Evolutionary conservation across 2,113 vertebrate genomes (phyloP), one percentile per base, ranked within the genome.

Genomic region (Edolisoma coerulescens): DNA sequence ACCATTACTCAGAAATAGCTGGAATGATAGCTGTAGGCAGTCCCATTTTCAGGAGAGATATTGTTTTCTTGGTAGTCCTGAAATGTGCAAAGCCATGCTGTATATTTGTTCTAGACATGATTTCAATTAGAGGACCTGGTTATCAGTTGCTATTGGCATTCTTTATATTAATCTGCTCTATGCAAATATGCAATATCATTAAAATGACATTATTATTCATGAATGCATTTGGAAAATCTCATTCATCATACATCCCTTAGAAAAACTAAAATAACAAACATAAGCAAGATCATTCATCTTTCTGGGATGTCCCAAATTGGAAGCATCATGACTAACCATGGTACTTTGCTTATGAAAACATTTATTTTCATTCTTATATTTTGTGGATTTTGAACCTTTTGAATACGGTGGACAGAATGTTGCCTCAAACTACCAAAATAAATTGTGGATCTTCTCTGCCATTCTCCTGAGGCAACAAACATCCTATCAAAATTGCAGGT

Each of bases 201-300:
- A 92, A 97, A 97, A 61, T 84, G 10, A 84, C 23, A 87, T 96
- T 96, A 83, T 89, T 96, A 97, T 96, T 95, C 91, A 95, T 87
- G 84, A 95, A 96, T 93, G 32, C 12, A 59, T 93, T 97, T 90
- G 83, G 53, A 90, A 97, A 84, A 94, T 90, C 80, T 96, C 84
- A 92, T 96, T 95, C 84, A 91, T 93, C 87, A 79, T 92, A 90
- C 93, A 93, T 94, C 92, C 78, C 59, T 88, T 77, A 80, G 71
- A 85, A 96, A 95, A 96, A 88, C 87, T 96, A 95, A 97, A 97
- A 96, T 81, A 97, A 96, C 92, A 97, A 95, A 91, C 67, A 52
- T 32, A 85, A 94, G 92, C 64, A 85, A 83, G 74, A 60, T 85
- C 82, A 91, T 95, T 85, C 60, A 35, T 94, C 74, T 84, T 88